A percentile compares a stretch with the other conserved stretches of the same genome.
Evolutionary conservation across 2,113 vertebrate species (phyloP).

Genomic region (Mormoops blainvillei): DNA sequence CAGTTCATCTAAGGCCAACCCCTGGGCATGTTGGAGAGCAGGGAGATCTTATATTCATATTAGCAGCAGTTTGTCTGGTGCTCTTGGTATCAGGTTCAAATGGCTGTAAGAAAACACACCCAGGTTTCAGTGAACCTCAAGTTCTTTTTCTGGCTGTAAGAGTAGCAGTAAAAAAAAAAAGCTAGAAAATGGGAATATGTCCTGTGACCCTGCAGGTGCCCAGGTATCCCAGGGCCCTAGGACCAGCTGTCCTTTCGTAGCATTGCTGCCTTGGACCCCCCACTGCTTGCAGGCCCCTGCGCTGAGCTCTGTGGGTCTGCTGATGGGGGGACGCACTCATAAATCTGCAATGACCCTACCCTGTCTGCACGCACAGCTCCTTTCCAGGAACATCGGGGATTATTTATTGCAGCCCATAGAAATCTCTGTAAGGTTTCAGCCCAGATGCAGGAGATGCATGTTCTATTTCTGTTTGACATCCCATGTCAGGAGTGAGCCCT

Average conservation of each 20-base stretch:
- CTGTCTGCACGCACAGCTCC: constrained; percentile 31
- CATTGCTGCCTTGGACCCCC: background rate
- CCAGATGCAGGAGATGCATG: constrained; percentile 44
- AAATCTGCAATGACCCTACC: constrained; percentile 41
- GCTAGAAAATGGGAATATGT: background rate
- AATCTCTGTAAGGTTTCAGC: constrained; percentile 53
- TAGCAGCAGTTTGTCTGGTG: background rate
- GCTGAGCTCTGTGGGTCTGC: background rate
- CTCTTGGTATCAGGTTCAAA: background rate
- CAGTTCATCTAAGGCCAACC: background rate
- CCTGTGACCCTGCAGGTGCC: background rate
- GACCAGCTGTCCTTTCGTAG: background rate
- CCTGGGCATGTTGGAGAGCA: background rate
- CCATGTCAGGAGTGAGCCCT: constrained; percentile 45
- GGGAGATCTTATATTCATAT: background rate
- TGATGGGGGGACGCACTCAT: background rate
- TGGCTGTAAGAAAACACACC: background rate
- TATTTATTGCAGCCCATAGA: constrained; percentile 62
- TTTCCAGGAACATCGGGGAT: constrained; percentile 48
- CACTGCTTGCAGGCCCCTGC: background rate
- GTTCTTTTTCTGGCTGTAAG: background rate
- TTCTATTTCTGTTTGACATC: constrained; percentile 73
- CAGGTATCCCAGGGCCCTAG: background rate
- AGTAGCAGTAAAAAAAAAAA: background rate
- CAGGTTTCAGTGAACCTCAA: background rate